A percentile compares a stretch with the other conserved stretches of the same genome.
These are phyloP conservation scores for Clarias laeviceps DNA, from an alignment of 2,797 vertebrate species.

Conservation along the genomic window DNA sequence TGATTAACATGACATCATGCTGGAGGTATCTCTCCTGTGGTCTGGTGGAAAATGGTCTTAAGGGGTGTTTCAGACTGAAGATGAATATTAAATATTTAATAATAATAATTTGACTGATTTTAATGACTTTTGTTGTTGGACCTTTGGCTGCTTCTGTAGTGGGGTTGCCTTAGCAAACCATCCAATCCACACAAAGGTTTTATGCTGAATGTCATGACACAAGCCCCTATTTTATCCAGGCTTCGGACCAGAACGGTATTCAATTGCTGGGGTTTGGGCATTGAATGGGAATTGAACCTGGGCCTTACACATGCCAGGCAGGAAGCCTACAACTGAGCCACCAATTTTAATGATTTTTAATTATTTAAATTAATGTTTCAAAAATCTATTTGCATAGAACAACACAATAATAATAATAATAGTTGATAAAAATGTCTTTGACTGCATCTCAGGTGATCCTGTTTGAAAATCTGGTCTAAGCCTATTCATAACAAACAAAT, in stretches of 20 bases:
- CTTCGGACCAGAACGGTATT: too few species aligned
- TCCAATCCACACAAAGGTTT: too few species aligned
- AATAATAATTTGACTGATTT: background rate
- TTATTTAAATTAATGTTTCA: background rate
- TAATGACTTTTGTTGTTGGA: background rate
- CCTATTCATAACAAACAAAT: background rate
- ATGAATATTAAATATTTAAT: background rate
- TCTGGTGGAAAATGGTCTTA: background rate
- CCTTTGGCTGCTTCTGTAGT: too few species aligned
- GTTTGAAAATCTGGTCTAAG: background rate
- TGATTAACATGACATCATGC: background rate
- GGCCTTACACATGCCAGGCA: too few species aligned
- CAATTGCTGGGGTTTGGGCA: too few species aligned
- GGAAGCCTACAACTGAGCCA: too few species aligned
- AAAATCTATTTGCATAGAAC: background rate
- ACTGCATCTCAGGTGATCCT: background rate
- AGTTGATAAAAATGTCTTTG: background rate
- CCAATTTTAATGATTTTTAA: too few species aligned
- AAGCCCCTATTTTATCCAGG: too few species aligned
- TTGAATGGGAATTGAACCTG: too few species aligned
- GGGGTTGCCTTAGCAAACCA: too few species aligned
- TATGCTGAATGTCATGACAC: too few species aligned
- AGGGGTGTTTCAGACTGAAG: background rate
- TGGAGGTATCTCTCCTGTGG: background rate
- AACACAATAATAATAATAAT: background rate